Percentiles rank a stretch among this genome's conserved stretches.
These are phyloP conservation scores for Blastobasis lacticolella DNA, from an alignment of 2,888 invertebrate species.

Conservation along the genomic window DNA sequence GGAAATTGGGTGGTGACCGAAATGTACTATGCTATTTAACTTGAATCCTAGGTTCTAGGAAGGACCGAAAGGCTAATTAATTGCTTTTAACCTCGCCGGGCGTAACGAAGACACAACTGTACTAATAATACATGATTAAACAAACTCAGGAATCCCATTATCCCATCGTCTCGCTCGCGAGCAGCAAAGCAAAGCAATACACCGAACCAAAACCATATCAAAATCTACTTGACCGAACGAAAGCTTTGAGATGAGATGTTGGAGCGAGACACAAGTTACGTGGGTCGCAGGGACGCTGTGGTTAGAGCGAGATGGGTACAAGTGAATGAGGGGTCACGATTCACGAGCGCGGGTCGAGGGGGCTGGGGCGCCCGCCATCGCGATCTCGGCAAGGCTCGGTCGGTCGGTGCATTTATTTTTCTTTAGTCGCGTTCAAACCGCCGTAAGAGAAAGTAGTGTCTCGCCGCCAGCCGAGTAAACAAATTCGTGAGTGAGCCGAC, in stretches of 20 bases:
- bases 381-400: slow-evolving; percentile 31
- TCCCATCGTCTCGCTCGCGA: too few species aligned
- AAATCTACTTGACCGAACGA: slow-evolving; percentile 14
- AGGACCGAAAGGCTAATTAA: too few species aligned
- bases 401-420: slow-evolving; percentile 32
- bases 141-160: too few species aligned
- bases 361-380: slow-evolving; percentile 49
- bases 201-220: slow-evolving; percentile 6
- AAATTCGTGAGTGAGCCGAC: slow-evolving; percentile 49
- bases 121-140: too few species aligned
- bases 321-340: slow-evolving; percentile 62
- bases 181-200: too few species aligned
- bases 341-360: slow-evolving; percentile 31
- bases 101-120: too few species aligned
- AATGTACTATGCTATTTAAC: too few species aligned
- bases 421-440: slow-evolving; percentile 52
- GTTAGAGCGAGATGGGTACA: slow-evolving; percentile 42
- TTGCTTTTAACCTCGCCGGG: too few species aligned
- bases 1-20: too few species aligned
- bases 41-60: too few species aligned
- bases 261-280: slow-evolving; percentile 21
- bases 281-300: slow-evolving; percentile 2
- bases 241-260: slow-evolving; percentile 43
- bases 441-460: slow-evolving; percentile 22
- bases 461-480: slow-evolving; percentile 31